Base-by-base conservation (phyloP, 1,140 invertebrate species). In the Fopius arisanus region DNA sequence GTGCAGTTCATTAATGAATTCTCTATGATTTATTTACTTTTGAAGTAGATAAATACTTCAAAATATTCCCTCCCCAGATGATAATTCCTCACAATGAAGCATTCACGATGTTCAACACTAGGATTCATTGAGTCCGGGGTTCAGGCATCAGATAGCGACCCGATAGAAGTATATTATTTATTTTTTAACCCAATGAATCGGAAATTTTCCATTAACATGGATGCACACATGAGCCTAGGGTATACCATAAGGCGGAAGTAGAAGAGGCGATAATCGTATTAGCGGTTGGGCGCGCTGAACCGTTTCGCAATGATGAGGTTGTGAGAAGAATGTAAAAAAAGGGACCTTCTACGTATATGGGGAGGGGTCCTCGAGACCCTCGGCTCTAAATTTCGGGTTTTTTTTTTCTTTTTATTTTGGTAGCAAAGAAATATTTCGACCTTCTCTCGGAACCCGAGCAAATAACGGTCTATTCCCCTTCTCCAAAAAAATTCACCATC, bases 231-330 rank as follows among this genome's bases (percentile, higher is more conserved):
- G 54, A 23, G 54, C 54, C 54, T 59, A 29, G 48, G 54, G 33
- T 59, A 28, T 2, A 31, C 33, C 54, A 41, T 54, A 40, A 70
- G 48, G 48, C 73, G 75, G 68, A 78, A 79, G 78, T 82, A 82
- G 81, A 81, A 75, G 74, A 59, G 76, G 41, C 75, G 75, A 76
- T 82, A 83, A 83, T 83, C 79, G 81, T 73, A 80, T 82, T 80
- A 83, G 51, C 76, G 67, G 76, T 63, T 21, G 66, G 72, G 73
- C 73, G 80, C 77, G 73, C 72, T 73, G 77, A 79, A 81, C 74
- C 75, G 72, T 41, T 63, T 63, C 43, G 43, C 31, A 54, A 59
- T 31, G 29, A 59, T 48, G 21, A 69, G 54, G 54, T 9, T 59
- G 23, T 26, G 23, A 59, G 54, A 59, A 59, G 23, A 59, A 59